These are phyloP conservation scores for Carettochelys insculpta DNA, from an alignment of 2,113 vertebrate species.

Conservation along the genomic window DNA sequence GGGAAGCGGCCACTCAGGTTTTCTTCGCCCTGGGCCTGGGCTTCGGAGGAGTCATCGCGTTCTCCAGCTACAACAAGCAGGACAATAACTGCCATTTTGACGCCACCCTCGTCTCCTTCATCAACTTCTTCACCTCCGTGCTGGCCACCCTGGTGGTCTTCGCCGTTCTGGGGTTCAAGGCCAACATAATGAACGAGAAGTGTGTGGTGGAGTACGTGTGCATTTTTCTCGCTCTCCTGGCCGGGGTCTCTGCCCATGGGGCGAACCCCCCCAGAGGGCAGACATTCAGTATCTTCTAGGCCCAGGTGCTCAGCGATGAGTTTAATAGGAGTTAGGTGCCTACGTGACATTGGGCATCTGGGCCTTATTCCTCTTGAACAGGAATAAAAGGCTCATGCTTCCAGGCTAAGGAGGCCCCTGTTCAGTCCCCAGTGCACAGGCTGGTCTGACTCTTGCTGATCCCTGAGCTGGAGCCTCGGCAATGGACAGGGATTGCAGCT, in stretches of 20 bases:
- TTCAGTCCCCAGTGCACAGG: background rate
- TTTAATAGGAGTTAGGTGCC: background rate
- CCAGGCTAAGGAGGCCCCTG: background rate
- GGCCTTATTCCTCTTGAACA: background rate
- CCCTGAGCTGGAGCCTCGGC: too few relatives aligned
- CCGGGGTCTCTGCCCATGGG: background rate
- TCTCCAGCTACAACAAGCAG: conserved; percentile 99
- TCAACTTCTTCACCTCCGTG: conserved; percentile 97
- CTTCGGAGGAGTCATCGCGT: conserved; percentile 97
- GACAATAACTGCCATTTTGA: conserved; percentile 99
- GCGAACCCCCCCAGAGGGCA: background rate
- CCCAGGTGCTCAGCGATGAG: background rate
- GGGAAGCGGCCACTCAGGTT: conserved; percentile 96
- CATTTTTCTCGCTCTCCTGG: rapidly evolving
- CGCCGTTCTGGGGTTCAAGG: conserved; percentile 98
- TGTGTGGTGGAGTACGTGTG: conserved; percentile 95
- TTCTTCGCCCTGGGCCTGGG: conserved; percentile 96
- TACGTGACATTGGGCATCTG: background rate
- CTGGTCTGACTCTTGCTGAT: too few relatives aligned
- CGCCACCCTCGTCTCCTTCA: conserved; percentile 91
- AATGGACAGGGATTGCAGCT: too few relatives aligned
- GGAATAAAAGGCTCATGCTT: background rate
- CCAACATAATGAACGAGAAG: conserved; percentile 98
- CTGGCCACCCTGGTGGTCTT: conserved; percentile 97
- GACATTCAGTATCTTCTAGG: background rate